Percentiles rank a stretch among this genome's conserved stretches.
Conservation (phyloP, 1,140 invertebrate species). For the Penaeus japonicus region DNA sequence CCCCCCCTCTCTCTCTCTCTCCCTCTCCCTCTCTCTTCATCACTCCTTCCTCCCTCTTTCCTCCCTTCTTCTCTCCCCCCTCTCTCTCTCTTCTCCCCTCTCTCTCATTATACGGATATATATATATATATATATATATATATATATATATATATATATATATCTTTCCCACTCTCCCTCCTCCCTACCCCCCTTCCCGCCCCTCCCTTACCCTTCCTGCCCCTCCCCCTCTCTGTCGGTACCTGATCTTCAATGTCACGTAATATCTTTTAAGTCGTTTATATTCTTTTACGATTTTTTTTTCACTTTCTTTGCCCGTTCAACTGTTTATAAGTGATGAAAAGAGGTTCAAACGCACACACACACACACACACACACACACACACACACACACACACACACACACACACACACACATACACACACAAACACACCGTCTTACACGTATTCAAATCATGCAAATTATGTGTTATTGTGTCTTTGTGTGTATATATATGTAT, state of each 20-base stretch:
- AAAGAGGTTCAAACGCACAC: not conserved
- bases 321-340: not conserved
- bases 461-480: too few relatives aligned
- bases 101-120: not conserved
- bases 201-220: not conserved
- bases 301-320: not conserved
- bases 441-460: too few relatives aligned
- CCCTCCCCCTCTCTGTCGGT: not conserved
- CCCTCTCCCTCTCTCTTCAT: not conserved
- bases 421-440: not conserved
- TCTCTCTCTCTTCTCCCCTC: not conserved
- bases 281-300: not conserved
- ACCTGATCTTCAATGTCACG: not conserved
- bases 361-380: not conserved
- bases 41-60: not conserved
- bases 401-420: not conserved
- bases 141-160: slow-evolving; percentile 27
- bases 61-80: not conserved
- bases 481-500: not conserved
- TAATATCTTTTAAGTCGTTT: too few relatives aligned
- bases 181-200: not conserved
- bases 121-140: slow-evolving; percentile 11
- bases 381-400: not conserved
- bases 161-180: not conserved
- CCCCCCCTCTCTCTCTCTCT: too few relatives aligned